Evolutionary conservation across 2,797 vertebrate genomes (phyloP).

Genomic region (Schizopygopsis pylzovi): DNA sequence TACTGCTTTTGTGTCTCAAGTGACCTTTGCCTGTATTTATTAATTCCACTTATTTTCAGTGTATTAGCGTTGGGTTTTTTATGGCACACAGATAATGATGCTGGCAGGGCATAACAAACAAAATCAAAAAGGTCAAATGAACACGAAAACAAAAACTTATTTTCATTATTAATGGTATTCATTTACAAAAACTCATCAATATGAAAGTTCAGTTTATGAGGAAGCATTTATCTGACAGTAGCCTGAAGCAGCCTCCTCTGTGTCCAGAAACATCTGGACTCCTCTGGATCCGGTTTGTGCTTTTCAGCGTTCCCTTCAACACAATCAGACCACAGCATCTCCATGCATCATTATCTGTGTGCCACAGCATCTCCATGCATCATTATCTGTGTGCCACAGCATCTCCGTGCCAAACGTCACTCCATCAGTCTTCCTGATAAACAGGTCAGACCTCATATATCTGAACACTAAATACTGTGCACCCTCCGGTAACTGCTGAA

Average conservation of each 20-base stretch:
- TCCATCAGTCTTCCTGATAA: slow-evolving; percentile 7
- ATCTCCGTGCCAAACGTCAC: slow-evolving; percentile 13
- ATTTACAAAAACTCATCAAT: background rate
- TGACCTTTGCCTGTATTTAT: slow-evolving; percentile 5
- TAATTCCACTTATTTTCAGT: background rate
- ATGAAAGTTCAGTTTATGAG: background rate
- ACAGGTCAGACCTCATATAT: background rate
- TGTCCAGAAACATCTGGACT: slow-evolving; percentile 31
- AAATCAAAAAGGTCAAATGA: background rate
- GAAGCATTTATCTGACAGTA: background rate
- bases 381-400: background rate
- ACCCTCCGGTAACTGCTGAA: background rate
- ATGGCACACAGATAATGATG: background rate
- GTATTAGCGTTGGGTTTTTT: slow-evolving; percentile 12
- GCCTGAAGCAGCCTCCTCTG: slow-evolving; percentile 13
- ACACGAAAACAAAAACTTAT: background rate
- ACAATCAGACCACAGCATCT: slow-evolving; percentile 4
- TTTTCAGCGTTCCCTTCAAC: background rate
- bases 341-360: background rate
- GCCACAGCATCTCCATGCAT: background rate
- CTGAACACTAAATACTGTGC: slow-evolving; percentile 6
- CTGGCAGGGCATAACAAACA: background rate
- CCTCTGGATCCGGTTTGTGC: background rate
- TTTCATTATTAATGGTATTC: slow-evolving; percentile 4
- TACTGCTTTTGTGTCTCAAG: background rate